Evolutionary conservation across 2,888 invertebrate species (phyloP).

Genomic region (Mallateleia sp.): DNA sequence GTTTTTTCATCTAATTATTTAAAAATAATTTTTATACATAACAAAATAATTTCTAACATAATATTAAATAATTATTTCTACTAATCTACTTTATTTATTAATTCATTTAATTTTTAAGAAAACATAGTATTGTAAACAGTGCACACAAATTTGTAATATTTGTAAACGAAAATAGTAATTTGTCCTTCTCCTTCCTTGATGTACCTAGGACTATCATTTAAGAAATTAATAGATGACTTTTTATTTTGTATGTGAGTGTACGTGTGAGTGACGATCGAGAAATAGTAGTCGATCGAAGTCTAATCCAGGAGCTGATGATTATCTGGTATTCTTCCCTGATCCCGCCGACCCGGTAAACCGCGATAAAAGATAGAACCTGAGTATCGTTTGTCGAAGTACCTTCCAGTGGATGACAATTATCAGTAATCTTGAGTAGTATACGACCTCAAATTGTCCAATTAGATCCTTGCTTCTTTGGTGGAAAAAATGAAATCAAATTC

Average conservation of each 20-base stretch:
- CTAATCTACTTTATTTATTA: too few species aligned
- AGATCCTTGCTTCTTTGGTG: constrained; percentile 31
- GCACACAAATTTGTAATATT: neutral
- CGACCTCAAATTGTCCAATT: constrained; percentile 70
- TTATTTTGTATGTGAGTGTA: constrained; percentile 39
- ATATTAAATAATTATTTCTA: too few species aligned
- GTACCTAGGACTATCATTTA: constrained; percentile 33
- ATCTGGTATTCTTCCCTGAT: constrained; percentile 80
- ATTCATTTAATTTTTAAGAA: too few species aligned
- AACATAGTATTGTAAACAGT: too few species aligned
- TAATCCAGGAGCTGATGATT: constrained; percentile 82
- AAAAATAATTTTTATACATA: too few species aligned
- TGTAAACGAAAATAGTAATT: constrained; percentile 33
- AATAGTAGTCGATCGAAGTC: constrained; percentile 82
- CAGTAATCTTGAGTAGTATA: constrained; percentile 72
- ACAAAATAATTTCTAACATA: too few species aligned
- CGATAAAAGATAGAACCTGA: constrained; percentile 71
- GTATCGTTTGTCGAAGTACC: constrained; percentile 65
- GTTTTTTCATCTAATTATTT: too few species aligned
- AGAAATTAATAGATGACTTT: constrained; percentile 47
- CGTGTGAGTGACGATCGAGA: constrained; percentile 70
- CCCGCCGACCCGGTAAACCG: constrained; percentile 74
- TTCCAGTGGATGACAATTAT: constrained; percentile 73
- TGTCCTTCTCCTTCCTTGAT: constrained; percentile 26
- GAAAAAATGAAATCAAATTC: constrained; percentile 58